phyloP scores from a whole-genome alignment of 2,113 vertebrate species.

The Prinia subflava region DNA sequence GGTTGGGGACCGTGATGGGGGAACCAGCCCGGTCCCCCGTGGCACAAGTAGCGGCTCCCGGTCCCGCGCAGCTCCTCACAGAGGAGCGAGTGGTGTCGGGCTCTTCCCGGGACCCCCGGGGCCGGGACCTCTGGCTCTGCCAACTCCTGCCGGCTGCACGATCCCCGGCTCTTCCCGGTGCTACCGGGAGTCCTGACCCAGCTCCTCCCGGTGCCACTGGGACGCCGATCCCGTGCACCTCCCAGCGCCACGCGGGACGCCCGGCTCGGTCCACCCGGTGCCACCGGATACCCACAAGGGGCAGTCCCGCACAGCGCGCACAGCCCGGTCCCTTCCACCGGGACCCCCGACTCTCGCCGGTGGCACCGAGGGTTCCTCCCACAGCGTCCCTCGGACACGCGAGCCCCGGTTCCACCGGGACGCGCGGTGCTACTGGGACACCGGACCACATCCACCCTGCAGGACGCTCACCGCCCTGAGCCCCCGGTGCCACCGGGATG shows the following conservation, averaged over 20 bases:
- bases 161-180: neutral
- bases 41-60: neutral
- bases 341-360: too few species aligned
- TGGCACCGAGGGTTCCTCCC: too few species aligned
- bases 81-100: neutral
- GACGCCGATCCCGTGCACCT: neutral
- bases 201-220: neutral
- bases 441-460: neutral
- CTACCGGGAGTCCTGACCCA: neutral
- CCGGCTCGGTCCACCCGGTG: neutral
- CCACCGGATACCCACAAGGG: too few species aligned
- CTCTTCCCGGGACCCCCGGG: neutral
- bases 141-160: neutral
- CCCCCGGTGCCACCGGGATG: neutral
- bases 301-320: fast-evolving
- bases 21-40: fast-evolving
- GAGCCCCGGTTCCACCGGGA: too few species aligned
- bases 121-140: neutral
- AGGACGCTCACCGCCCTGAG: neutral
- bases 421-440: neutral
- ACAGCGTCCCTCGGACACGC: too few species aligned
- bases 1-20: too few species aligned
- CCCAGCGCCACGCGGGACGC: neutral
- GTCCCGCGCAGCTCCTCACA: neutral
- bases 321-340: too few species aligned